Evolutionary conservation across 2,797 vertebrate genomes (phyloP), one percentile per base, ranked within the genome.

Genomic region (Enteromius radiatus): DNA sequence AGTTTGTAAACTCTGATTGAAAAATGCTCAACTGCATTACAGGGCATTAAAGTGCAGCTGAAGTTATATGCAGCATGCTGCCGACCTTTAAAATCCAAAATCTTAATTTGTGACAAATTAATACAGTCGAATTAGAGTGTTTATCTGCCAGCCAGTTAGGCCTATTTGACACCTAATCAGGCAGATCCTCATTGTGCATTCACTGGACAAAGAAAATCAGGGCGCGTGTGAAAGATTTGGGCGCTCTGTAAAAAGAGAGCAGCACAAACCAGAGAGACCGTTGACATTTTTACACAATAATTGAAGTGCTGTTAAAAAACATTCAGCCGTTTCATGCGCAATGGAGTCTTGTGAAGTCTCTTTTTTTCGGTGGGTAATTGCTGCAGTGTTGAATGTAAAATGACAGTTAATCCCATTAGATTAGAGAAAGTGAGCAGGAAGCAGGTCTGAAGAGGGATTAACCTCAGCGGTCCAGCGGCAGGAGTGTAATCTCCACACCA

Each of bases 391-490:
- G 79, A 47, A 82, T 47, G 45, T 81, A 61, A 85, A 84, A 76
- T 85, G 63, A 84, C 56, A 69, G 63, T 78, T 87, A 87, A 87
- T 85, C 86, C 81, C 63, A 78, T 85, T 82, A 85, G 82, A 77
- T 82, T 86, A 78, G 74, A 77, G 74, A 71, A 76, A 76, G 69
- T 76, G 80, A 82, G 81, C 63, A 85, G 31, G 90, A 91, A 88
- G 52, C 77, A 80, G 88, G 80, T 83, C 80, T 86, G 90, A 92
- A 93, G 92, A 92, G 84, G 84, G 91, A 93, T 93, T 93, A 92
- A 87, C 86, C 70, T 74, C 78, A 84, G 86, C 71, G 88, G 88
- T 89, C 86, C 88, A 38, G 19, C 73, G 74, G 69, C 80, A 78
- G 26, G 59, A 81, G 47, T n/a, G 47, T 74, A 78, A 86, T 71